Base-by-base conservation (phyloP, 2,797 vertebrate species). In the Ctenopoma multispine region DNA sequence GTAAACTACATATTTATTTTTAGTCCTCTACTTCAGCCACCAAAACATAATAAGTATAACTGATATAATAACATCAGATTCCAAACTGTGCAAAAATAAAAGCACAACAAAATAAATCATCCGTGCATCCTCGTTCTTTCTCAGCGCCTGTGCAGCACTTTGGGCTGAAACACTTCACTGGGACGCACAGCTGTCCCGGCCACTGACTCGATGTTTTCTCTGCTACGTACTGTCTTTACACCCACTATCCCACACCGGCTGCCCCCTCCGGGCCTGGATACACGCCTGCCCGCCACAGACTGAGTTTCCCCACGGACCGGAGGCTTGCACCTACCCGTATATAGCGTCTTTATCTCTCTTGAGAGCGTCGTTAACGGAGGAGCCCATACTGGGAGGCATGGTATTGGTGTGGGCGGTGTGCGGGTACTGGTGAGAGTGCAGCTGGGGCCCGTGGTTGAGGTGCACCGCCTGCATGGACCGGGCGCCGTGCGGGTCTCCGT, bases 301-400 rank as follows among this genome's bases (percentile, higher is more conserved):
- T 1, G 40, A 38, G 48, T 46, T 15, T 63, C 69, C 63, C 69
- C 53, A 66, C 82, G 72, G 72, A 67, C 49, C 61, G 21, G 57
- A 64, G 81, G 75, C 85, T 82, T 18, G 82, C 66, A 96, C 96
- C 90, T 96, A 98, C 97, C 97, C 97, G 95, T 99, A 99, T 95
- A 99, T 99, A 92, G 97, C 92, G 96, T 99, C 97, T 96, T 99
- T 99, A 95, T 99, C 97, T 96, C 97, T 97, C 95, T 99, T 99
- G 92, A 99, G 95, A 89, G 97, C 97, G 92, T 98, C 97, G 93
- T 99, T 99, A 91, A 98, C 97, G n/a, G 97, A 98, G 91, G 97
- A 96, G 88, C 97, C 97, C 97, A 99, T 98, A 88, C 96, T 95
- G 81, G 97, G 97, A 72, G 97, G 94, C 97, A 99, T 98, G 92